phyloP scores from a whole-genome alignment of 2,113 vertebrate species.

The Dendrocopos noguchii region DNA sequence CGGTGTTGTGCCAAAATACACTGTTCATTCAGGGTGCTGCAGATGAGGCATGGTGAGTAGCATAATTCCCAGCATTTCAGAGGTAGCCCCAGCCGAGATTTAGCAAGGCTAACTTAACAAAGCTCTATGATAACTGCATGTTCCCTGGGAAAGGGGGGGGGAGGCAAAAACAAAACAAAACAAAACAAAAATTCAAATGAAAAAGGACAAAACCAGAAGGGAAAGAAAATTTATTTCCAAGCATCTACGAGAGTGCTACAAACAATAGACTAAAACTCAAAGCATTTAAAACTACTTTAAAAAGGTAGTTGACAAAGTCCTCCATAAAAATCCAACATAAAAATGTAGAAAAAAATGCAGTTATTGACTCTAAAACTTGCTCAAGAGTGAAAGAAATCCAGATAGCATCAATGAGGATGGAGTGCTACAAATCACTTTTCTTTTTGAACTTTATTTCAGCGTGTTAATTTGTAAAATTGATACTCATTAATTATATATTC shows the following conservation, averaged over 20 bases:
- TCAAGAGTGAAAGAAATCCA: conserved; percentile 50
- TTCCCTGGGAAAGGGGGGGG: not conserved
- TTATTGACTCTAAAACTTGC: conserved; percentile 66
- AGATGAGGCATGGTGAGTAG: not conserved
- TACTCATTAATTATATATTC: not conserved
- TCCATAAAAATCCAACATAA: conserved; percentile 68
- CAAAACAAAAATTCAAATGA: conserved; percentile 60
- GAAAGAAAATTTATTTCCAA: conserved; percentile 82
- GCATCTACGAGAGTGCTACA: conserved; percentile 75
- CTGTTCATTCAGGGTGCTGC: not conserved
- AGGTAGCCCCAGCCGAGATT: not conserved
- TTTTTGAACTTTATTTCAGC: conserved; percentile 50
- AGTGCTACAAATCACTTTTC: conserved; percentile 37
- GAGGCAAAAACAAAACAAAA: too few relatives aligned
- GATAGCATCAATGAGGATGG: conserved; percentile 35
- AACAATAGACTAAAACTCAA: conserved; percentile 74
- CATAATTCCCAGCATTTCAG: not conserved
- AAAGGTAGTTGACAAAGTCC: conserved; percentile 69
- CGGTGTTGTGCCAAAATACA: not conserved
- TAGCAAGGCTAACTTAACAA: not conserved
- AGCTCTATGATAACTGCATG: not conserved
- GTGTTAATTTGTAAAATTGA: conserved; percentile 59
- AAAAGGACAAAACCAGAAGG: conserved; percentile 75
- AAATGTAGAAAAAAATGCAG: conserved; percentile 66
- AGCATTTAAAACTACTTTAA: conserved; percentile 69